These are phyloP conservation scores for Paramuricea clavata DNA, from an alignment of 92 coral and sea anemone species.

Conservation along the genomic window DNA sequence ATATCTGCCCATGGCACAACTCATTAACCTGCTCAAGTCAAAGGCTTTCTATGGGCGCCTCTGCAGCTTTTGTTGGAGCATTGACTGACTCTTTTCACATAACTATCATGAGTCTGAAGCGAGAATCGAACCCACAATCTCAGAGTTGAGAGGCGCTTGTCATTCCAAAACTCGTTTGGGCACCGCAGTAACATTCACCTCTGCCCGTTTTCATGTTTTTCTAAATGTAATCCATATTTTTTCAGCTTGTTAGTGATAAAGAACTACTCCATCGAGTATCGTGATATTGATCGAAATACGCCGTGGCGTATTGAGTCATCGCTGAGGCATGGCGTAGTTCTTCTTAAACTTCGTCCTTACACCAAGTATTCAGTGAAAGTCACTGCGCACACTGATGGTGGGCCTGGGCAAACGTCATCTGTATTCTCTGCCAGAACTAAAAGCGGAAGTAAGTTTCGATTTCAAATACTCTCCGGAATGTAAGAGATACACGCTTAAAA, in stretches of 20 bases:
- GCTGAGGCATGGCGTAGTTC: slow-evolving; percentile 56
- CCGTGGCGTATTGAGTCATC: background rate
- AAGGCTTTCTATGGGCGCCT: no score
- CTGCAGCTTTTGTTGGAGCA: no score
- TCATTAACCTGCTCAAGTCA: no score
- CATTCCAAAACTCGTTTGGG: no score
- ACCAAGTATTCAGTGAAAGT: slow-evolving; percentile 75
- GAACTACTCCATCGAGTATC: slow-evolving; percentile 48
- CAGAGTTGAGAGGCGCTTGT: no score
- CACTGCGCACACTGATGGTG: slow-evolving; percentile 54
- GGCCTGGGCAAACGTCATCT: slow-evolving; percentile 57
- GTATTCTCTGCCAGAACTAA: slow-evolving; percentile 64
- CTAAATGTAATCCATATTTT: background rate
- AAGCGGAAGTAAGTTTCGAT: slow-evolving; percentile 78
- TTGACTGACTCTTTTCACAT: no score
- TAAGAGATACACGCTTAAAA: no score
- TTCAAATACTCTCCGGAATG: no score
- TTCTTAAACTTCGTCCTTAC: slow-evolving; percentile 73
- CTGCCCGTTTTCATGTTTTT: background rate
- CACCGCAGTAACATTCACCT: no score
- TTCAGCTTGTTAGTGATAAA: background rate
- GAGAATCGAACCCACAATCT: no score
- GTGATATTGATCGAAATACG: slow-evolving; percentile 26
- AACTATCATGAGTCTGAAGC: no score
- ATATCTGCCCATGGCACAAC: no score